Evolutionary conservation across 2,888 invertebrate genomes (phyloP).

Genomic region (Pogonocherus hispidulus): DNA sequence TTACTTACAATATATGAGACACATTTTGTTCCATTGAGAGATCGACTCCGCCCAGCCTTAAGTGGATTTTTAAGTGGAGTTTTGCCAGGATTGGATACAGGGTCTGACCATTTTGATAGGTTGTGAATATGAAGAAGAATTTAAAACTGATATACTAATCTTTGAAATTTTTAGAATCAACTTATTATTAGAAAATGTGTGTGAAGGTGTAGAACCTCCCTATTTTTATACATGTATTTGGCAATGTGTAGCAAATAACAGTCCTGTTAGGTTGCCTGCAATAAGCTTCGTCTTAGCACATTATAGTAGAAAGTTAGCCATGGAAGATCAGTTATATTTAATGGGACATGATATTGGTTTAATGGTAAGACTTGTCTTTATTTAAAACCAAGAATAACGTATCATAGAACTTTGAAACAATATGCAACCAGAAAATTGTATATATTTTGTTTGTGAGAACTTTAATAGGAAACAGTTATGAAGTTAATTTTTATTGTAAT

Average conservation of each 20-base stretch:
- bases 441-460: too few species aligned
- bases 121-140: conserved; percentile 60
- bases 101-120: conserved; percentile 87
- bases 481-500: too few species aligned
- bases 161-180: conserved; percentile 71
- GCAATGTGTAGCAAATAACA: conserved; percentile 87
- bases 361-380: conserved; percentile 73
- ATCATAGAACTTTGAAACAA: neutral
- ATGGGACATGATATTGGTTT: conserved; percentile 88
- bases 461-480: too few species aligned
- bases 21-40: conserved; percentile 87
- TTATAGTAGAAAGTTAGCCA: conserved; percentile 82
- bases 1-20: conserved; percentile 88
- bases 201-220: conserved; percentile 80
- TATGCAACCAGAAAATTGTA: too few species aligned
- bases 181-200: conserved; percentile 78
- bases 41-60: conserved; percentile 82
- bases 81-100: conserved; percentile 89
- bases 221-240: conserved; percentile 91
- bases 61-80: conserved; percentile 91
- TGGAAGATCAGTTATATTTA: conserved; percentile 86
- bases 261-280: conserved; percentile 85
- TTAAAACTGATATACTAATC: neutral
- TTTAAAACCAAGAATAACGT: neutral
- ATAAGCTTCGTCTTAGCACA: conserved; percentile 84